These are phyloP conservation scores for Drosophila navojoa DNA, from an alignment of 1,140 invertebrate species.

Conservation along the genomic window DNA sequence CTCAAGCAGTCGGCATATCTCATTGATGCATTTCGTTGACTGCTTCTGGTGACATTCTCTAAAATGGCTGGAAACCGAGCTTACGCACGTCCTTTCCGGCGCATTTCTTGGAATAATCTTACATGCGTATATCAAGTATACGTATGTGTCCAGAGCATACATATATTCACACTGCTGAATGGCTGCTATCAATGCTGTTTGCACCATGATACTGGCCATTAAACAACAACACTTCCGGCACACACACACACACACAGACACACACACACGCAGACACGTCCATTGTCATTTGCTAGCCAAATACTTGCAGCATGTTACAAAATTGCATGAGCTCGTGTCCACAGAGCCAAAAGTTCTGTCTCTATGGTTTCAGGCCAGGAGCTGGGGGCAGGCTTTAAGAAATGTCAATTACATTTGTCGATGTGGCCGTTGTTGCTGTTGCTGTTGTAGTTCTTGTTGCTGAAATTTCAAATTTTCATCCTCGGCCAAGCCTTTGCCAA, in stretches of 20 bases:
- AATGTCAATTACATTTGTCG: conserved; percentile 55
- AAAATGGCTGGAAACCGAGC: neutral
- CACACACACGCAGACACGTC: conserved; percentile 14
- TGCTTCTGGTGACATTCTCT: neutral
- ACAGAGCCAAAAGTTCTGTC: conserved; percentile 36
- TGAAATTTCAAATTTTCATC: conserved; percentile 43
- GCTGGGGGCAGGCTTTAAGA: conserved; percentile 28
- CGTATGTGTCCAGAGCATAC: neutral
- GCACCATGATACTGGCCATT: conserved; percentile 42
- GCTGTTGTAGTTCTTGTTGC: conserved; percentile 12
- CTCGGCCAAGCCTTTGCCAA: neutral
- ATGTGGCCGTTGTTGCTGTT: conserved; percentile 31
- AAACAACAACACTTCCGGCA: conserved; percentile 35
- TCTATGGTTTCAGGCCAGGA: conserved; percentile 19
- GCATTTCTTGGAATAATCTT: conserved; percentile 4
- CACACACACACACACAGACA: conserved; percentile 24
- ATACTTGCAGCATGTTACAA: conserved; percentile 42
- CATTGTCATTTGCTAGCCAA: conserved; percentile 14
- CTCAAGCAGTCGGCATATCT: neutral
- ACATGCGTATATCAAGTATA: conserved; percentile 8
- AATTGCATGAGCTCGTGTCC: conserved; percentile 33
- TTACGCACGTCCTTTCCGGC: conserved; percentile 10
- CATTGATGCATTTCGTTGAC: neutral
- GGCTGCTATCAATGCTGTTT: conserved; percentile 40
- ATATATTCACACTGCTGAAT: no score